Percentiles rank a stretch among this genome's conserved stretches.
Evolutionary conservation across 2,888 invertebrate species (phyloP).

Genomic region (Chrysina gloriosa): DNA sequence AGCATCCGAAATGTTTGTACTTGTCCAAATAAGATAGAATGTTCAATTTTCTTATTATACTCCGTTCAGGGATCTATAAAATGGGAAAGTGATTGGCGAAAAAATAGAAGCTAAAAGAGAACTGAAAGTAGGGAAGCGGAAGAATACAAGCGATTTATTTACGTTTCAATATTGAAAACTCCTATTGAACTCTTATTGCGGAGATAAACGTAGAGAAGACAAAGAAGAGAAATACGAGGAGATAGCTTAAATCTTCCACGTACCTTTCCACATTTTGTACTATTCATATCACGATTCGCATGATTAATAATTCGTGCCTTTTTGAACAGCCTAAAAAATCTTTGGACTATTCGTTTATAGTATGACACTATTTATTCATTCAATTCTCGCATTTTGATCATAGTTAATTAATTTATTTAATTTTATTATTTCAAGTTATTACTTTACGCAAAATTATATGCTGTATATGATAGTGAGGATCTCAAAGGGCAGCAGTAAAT

Average conservation of each 20-base stretch:
- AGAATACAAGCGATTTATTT: conserved; percentile 33
- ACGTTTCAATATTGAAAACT: conserved; percentile 27
- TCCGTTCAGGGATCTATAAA: conserved; percentile 29
- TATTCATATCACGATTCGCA: background rate
- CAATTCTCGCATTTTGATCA: too few relatives aligned
- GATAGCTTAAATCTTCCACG: conserved; percentile 9
- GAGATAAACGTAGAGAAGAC: conserved; percentile 21
- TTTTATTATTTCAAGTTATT: too few relatives aligned
- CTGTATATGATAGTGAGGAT: too few relatives aligned
- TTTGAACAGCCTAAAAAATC: background rate
- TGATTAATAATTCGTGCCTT: conserved; percentile 22
- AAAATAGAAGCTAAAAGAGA: conserved; percentile 22
- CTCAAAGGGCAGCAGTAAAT: too few relatives aligned
- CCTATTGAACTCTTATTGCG: conserved; percentile 32
- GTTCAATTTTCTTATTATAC: conserved; percentile 35
- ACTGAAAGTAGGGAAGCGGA: conserved; percentile 1
- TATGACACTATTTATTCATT: too few relatives aligned
- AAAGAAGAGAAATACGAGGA: background rate
- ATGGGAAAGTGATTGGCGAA: conserved; percentile 28
- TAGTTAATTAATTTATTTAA: too few relatives aligned
- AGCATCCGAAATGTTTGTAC: conserved; percentile 17
- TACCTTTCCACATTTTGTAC: background rate
- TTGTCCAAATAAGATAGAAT: conserved; percentile 26
- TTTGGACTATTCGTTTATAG: background rate
- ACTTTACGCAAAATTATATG: too few relatives aligned